Evolutionary conservation across 2,113 vertebrate species (phyloP), one percentile per base, ranked within the genome.

Genomic region (Bujurquina vittata): DNA sequence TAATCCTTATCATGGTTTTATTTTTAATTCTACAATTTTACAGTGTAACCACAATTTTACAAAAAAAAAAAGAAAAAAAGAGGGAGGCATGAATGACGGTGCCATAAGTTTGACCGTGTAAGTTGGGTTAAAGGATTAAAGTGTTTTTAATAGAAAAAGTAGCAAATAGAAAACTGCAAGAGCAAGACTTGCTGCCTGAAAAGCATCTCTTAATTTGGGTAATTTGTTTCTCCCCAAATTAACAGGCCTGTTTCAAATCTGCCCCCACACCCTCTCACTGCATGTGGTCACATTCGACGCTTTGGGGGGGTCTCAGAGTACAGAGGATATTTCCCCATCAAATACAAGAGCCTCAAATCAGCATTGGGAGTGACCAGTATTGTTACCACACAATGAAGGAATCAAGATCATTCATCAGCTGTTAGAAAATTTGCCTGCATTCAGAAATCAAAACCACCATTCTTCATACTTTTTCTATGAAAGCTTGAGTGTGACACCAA

Each of bases 51-150:
- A 78, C 60, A 75, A 10, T 22, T 62, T 80, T 75, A 77, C 52
- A 59, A 76, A 61, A 90, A 74, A 12, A 62, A 76, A 61, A 90
- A 74, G n/a, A n/a, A 62, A 76, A 61, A 90, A 74, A 12, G 67
- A 77, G 14, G 10, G 35, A 77, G 62, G 74, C 57, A 7, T 73
- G 77, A 56, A 18, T 67, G 14, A 65, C 4, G 7, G 40, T 5
- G 4, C 43, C 37, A 57, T 63, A 40, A 20, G 73, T 84, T 78
- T 80, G 46, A 84, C 29, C 8, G 12, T 61, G 83, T 26, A 92
- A 57, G 83, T 87, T 80, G 54, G 23, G 26, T 83, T 61, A n/a
- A 85, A 81, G 37, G 46, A 29, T 6, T 40, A n/a, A 73, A 74
- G 79, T 80, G 33, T 88, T 88, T 81, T 26, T 26, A 40, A 55